Evolutionary conservation across 2,113 vertebrate species (phyloP).

Genomic region (Emydura subglobosa): DNA sequence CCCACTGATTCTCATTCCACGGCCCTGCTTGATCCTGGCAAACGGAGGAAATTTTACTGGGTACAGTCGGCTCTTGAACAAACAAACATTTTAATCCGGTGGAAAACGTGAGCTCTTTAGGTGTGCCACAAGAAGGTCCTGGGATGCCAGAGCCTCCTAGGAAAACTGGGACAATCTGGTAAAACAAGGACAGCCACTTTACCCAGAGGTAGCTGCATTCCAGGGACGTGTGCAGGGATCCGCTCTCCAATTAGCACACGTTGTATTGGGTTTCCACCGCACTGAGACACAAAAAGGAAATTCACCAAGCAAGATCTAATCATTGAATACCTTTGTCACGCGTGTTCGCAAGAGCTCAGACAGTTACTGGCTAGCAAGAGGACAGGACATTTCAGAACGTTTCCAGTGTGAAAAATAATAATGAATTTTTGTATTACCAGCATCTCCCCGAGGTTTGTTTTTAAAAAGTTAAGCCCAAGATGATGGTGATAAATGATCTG

Average conservation of each 20-base stretch:
- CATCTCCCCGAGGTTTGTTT: not conserved
- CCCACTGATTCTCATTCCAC: too few species aligned
- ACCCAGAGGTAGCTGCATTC: not conserved
- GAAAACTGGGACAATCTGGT: not conserved
- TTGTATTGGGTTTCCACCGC: too few species aligned
- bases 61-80: too few species aligned
- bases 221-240: too few species aligned
- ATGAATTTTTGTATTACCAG: not conserved
- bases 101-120: not conserved
- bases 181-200: not conserved
- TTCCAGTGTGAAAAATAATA: not conserved
- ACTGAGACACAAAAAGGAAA: not conserved
- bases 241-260: too few species aligned
- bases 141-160: not conserved
- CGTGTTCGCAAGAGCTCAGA: not conserved
- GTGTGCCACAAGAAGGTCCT: not conserved
- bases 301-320: not conserved
- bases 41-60: too few species aligned
- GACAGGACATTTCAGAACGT: not conserved
- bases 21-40: too few species aligned
- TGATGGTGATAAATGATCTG: not conserved
- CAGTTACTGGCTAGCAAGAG: too few species aligned
- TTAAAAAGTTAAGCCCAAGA: not conserved
- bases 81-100: not conserved
- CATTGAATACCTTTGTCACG: not conserved